A percentile compares a stretch with the other conserved stretches of the same genome.
phyloP scores from a whole-genome alignment of 2,113 vertebrate genomes.

The Entomyzon cyanotis region DNA sequence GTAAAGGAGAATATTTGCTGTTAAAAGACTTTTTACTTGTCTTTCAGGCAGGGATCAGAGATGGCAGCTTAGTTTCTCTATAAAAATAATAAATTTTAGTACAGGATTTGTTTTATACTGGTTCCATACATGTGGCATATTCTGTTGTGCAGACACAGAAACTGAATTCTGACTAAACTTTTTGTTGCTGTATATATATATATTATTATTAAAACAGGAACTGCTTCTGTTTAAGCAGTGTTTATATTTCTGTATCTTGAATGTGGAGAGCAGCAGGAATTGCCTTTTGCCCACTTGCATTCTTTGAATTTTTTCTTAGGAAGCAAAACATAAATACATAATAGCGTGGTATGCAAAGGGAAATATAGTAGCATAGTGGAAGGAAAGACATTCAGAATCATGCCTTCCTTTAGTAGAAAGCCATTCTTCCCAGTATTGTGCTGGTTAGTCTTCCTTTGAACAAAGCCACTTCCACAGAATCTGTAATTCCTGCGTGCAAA shows the following conservation, averaged over 20 bases:
- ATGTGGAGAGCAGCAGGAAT: not conserved
- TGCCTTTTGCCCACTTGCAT: not conserved
- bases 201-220: not conserved
- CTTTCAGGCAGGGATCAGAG: not conserved
- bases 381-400: constrained; percentile 16
- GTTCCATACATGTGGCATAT: not conserved
- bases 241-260: not conserved
- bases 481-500: not conserved
- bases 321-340: not conserved
- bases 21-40: not conserved
- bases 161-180: not conserved
- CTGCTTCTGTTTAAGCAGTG: not conserved
- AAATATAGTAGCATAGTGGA: constrained; percentile 1
- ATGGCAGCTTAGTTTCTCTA: not conserved
- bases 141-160: not conserved
- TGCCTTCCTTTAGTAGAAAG: constrained; percentile 1
- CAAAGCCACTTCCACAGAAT: not conserved
- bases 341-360: constrained; percentile 16
- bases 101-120: not conserved
- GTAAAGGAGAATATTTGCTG: not conserved
- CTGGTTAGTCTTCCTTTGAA: not conserved
- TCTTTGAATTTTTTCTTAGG: constrained; percentile 27
- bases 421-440: constrained; percentile 53
- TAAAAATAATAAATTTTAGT: not conserved
- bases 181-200: not conserved